These are phyloP conservation scores for Lithosia quadra DNA, from an alignment of 2,888 invertebrate genomes.

Conservation along the genomic window DNA sequence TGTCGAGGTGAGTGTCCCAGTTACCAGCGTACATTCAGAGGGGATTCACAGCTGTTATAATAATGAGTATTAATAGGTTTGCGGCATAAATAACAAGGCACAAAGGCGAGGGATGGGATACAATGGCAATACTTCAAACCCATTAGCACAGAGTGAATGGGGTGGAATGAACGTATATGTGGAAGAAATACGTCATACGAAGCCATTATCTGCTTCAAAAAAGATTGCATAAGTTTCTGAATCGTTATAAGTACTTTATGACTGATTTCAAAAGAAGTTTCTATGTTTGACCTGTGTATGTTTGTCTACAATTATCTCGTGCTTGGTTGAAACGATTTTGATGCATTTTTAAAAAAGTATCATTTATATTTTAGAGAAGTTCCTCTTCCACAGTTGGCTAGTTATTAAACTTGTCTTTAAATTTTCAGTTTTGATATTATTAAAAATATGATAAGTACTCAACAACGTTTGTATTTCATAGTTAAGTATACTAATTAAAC, in stretches of 20 bases:
- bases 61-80: conserved; percentile 70
- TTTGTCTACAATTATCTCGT: too few relatives aligned
- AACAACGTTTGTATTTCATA: too few relatives aligned
- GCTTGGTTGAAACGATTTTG: too few relatives aligned
- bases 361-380: too few relatives aligned
- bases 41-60: conserved; percentile 63
- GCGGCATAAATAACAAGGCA: conserved; percentile 69
- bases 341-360: too few relatives aligned
- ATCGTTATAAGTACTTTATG: neutral
- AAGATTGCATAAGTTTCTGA: neutral
- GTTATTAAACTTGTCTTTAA: too few relatives aligned
- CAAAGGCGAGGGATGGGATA: conserved; percentile 62
- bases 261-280: too few relatives aligned
- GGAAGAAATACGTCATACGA: neutral
- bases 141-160: conserved; percentile 63
- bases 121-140: conserved; percentile 75
- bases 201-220: neutral
- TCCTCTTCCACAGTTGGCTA: too few relatives aligned
- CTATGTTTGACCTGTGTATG: too few relatives aligned
- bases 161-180: conserved; percentile 17
- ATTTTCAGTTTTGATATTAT: too few relatives aligned
- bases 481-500: too few relatives aligned
- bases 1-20: conserved; percentile 45
- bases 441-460: too few relatives aligned
- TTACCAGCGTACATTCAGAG: conserved; percentile 41